A percentile compares a stretch with the other conserved stretches of the same genome.
Evolutionary conservation across 2,888 invertebrate species (phyloP).

Genomic region (Falcaria lacertinaria): DNA sequence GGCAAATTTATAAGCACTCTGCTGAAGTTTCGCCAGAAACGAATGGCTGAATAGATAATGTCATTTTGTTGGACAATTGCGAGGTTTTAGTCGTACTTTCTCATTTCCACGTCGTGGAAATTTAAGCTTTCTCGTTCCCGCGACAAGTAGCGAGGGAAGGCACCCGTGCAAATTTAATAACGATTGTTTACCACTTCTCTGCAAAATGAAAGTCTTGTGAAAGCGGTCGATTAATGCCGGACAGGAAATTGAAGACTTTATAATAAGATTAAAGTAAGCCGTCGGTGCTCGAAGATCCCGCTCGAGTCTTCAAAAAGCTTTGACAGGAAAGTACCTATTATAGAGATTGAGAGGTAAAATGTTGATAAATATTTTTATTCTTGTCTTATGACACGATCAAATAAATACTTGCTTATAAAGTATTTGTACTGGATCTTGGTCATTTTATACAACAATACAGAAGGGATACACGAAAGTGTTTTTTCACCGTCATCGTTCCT

Average conservation of each 20-base stretch:
- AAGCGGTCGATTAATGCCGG: slow-evolving; percentile 53
- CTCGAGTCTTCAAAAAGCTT: neutral
- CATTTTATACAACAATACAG: no score
- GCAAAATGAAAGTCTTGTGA: slow-evolving; percentile 61
- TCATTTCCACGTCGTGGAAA: slow-evolving; percentile 43
- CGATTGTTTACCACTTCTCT: slow-evolving; percentile 72
- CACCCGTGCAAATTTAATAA: slow-evolving; percentile 76
- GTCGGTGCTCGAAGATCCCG: neutral
- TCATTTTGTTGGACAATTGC: slow-evolving; percentile 57
- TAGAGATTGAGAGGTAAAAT: neutral
- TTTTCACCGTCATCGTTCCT: neutral
- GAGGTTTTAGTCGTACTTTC: slow-evolving; percentile 44
- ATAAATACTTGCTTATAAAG: no score
- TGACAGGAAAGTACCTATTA: neutral
- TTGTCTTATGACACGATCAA: no score
- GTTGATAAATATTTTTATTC: neutral
- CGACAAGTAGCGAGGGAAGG: slow-evolving; percentile 53
- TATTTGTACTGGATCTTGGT: no score
- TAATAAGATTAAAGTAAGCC: slow-evolving; percentile 20
- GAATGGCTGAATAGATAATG: slow-evolving; percentile 58
- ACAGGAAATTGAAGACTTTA: slow-evolving; percentile 32
- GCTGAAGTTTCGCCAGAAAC: slow-evolving; percentile 48
- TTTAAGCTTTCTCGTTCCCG: slow-evolving; percentile 50
- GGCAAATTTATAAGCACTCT: slow-evolving; percentile 46
- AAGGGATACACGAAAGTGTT: neutral